Evolutionary conservation across 1,140 invertebrate species (phyloP), one percentile per base, ranked within the genome.

Genomic region (Coelopa frigida): DNA sequence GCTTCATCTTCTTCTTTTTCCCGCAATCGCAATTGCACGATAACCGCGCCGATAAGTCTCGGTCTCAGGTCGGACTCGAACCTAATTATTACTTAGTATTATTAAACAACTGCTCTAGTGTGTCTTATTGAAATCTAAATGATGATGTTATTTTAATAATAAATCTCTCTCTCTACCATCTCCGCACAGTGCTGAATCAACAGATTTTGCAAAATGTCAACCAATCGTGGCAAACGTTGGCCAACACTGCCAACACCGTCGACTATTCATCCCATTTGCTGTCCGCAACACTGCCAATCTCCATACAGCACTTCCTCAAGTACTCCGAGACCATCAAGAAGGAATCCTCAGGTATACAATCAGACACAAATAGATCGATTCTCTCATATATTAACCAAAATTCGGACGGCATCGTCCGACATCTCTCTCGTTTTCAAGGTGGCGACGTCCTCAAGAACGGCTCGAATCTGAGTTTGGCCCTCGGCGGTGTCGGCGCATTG

Each of bases 261-360:
- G 67, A 70, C 49, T 70, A 70, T 35, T 70, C 67, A 54, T 70
- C 67, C 17, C 67, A 70, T 62, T 57, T 70, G 55, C 56, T 70
- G 47, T 70, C 67, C 38, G 66, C 67, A 55, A 69, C 66, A 64
- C 61, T 70, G 66, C 67, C 67, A 61, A 70, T 70, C 53, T 70
- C 67, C 35, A 68, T 70, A 54, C 67, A 70, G 47, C 67, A 70
- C 57, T 69, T 70, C 56, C 63, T 70, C 43, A 70, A 70, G 54
- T 70, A 70, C 53, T 70, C 67, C 49, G 67, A 70, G 56, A 68
- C 66, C 46, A 70, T 70, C 45, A 70, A 70, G 52, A 70, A 70
- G 53, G 67, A 70, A 56, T 67, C 54, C 35, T 47, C 51, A 48
- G 46, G 52, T 42, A 51, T 53, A n/a, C n/a, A n/a, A n/a, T n/a